Conservation (phyloP, 2,888 invertebrate species). For the Erynnis tages region DNA sequence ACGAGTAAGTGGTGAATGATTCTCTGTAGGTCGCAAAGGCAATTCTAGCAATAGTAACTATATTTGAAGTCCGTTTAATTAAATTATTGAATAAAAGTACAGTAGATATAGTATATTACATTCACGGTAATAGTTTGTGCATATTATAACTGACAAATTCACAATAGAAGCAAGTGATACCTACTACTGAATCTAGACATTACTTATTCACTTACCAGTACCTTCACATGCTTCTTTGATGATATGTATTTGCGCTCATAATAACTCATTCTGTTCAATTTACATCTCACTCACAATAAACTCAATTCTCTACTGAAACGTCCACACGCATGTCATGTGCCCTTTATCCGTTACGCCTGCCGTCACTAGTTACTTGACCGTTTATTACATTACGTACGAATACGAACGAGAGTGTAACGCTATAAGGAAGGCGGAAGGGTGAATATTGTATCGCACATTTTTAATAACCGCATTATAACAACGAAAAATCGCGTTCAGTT, state of each 20-base stretch:
- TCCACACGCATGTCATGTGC: conserved; percentile 10
- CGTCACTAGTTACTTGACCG: conserved; percentile 7
- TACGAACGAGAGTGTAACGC: too few relatives aligned
- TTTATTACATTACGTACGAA: conserved; percentile 17
- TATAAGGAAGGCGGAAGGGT: too few relatives aligned
- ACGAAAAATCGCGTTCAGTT: too few relatives aligned
- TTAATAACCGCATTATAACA: too few relatives aligned
- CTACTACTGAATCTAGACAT: background rate
- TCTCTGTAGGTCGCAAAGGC: too few relatives aligned
- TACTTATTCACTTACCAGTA: conserved; percentile 35
- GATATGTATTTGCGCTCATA: conserved; percentile 38
- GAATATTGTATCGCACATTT: too few relatives aligned
- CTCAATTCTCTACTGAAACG: conserved; percentile 18
- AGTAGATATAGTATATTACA: too few relatives aligned
- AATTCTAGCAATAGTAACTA: too few relatives aligned
- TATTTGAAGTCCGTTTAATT: background rate
- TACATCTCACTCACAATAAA: conserved; percentile 26
- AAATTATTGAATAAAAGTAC: background rate
- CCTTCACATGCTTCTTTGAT: conserved; percentile 29
- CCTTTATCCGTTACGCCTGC: conserved; percentile 4
- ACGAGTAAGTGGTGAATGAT: too few relatives aligned
- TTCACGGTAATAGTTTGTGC: too few relatives aligned
- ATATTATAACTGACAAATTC: background rate
- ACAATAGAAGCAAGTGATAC: too few relatives aligned
- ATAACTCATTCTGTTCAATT: conserved; percentile 30